phyloP scores from a whole-genome alignment of 2,888 invertebrate species.

The Leptinotarsa haldemani region DNA sequence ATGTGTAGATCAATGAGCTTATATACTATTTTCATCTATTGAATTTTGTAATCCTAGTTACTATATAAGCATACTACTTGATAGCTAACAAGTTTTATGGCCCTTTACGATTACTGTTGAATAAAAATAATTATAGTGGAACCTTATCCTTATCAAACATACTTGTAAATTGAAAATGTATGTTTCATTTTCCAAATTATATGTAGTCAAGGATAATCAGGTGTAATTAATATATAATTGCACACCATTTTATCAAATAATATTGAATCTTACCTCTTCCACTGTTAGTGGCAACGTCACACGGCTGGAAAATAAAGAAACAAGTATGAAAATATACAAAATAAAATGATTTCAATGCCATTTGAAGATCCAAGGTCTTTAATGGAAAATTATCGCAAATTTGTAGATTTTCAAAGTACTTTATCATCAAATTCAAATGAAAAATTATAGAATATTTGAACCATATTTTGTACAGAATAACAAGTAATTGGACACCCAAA shows the following conservation, averaged over 20 bases:
- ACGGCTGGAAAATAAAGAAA: conserved; percentile 79
- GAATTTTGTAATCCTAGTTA: too few species aligned
- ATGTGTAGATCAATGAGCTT: too few species aligned
- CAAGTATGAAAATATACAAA: conserved; percentile 47
- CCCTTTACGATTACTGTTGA: too few species aligned
- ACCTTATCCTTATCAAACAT: conserved; percentile 28
- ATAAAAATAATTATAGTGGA: too few species aligned
- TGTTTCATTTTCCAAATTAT: conserved; percentile 28
- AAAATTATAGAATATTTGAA: not conserved
- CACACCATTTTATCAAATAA: conserved; percentile 28
- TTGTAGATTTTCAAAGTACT: not conserved
- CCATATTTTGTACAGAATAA: conserved; percentile 14
- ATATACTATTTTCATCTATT: too few species aligned
- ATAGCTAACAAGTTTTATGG: too few species aligned
- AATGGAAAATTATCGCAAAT: conserved; percentile 12
- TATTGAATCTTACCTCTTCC: conserved; percentile 85
- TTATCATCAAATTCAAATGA: conserved; percentile 6
- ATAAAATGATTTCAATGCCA: conserved; percentile 49
- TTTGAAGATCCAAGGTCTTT: conserved; percentile 41
- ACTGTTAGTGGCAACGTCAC: conserved; percentile 96
- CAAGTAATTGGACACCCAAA: conserved; percentile 39
- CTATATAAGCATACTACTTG: too few species aligned
- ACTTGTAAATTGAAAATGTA: conserved; percentile 38
- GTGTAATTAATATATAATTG: conserved; percentile 29
- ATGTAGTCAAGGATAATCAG: conserved; percentile 21